These are phyloP conservation scores for Scylla paramamosain DNA, from an alignment of 1,140 invertebrate species.

Conservation along the genomic window DNA sequence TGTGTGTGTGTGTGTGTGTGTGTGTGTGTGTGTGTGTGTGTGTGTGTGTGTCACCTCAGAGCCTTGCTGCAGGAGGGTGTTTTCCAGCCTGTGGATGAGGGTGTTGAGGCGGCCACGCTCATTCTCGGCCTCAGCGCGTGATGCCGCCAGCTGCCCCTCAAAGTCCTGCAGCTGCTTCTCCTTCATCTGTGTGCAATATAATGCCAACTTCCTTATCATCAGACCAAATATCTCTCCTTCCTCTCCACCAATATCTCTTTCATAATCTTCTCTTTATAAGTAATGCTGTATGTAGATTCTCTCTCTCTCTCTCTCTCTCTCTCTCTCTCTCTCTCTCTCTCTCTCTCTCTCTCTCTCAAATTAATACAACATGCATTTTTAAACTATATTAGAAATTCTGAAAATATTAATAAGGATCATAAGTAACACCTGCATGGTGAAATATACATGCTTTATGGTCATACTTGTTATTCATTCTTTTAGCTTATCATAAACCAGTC, in stretches of 20 bases:
- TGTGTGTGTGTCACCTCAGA: slow-evolving; percentile 46
- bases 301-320: background rate
- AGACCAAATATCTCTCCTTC: background rate
- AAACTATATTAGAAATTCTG: too few relatives aligned
- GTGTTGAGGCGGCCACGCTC: slow-evolving; percentile 54
- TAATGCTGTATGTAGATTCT: background rate
- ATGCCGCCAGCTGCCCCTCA: slow-evolving; percentile 53
- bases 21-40: background rate
- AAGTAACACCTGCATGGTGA: too few relatives aligned
- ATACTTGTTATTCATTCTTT: too few relatives aligned
- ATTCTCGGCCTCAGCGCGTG: slow-evolving; percentile 55
- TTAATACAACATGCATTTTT: too few relatives aligned
- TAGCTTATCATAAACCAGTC: too few relatives aligned
- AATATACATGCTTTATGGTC: too few relatives aligned
- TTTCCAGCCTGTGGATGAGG: slow-evolving; percentile 53
- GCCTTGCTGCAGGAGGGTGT: slow-evolving; percentile 56
- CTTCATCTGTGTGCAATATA: slow-evolving; percentile 47
- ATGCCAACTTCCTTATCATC: background rate
- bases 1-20: background rate
- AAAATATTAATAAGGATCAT: too few relatives aligned
- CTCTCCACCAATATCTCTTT: background rate
- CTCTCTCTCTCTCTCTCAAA: background rate
- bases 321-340: background rate
- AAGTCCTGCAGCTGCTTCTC: slow-evolving; percentile 63
- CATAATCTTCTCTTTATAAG: background rate